phyloP scores from a whole-genome alignment of 64 coral and sea anemone genomes.

The Cladopsammia gracilis region DNA sequence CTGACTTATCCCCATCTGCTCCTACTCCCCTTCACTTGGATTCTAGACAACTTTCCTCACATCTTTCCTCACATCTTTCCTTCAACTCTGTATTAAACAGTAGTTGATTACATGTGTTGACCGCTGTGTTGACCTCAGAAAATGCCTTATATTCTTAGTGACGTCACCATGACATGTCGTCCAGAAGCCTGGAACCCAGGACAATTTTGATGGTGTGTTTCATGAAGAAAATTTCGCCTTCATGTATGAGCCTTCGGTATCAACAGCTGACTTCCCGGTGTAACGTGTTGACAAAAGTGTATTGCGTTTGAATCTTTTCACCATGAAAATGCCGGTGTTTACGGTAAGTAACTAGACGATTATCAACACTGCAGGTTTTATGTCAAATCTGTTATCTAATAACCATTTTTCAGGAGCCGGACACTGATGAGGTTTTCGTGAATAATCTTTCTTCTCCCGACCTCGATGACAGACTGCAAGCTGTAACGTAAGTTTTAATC shows the following conservation, averaged over 20 bases:
- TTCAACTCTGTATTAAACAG: no score
- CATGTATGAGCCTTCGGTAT: not conserved
- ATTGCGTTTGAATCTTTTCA: not conserved
- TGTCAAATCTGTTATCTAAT: not conserved
- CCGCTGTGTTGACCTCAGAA: no score
- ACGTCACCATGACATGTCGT: no score
- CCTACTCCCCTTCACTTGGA: no score
- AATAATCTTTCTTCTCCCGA: slow-evolving; percentile 70
- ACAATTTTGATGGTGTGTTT: not conserved
- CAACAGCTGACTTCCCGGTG: not conserved
- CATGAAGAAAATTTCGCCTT: not conserved
- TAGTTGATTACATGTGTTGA: no score
- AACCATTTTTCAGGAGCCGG: slow-evolving; percentile 71
- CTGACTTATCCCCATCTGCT: no score
- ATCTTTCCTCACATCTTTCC: no score
- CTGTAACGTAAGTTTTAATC: slow-evolving; percentile 74
- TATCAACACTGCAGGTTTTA: not conserved
- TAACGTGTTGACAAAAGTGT: no score
- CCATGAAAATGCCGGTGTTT: slow-evolving; percentile 95
- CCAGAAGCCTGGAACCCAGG: no score
- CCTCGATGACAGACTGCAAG: slow-evolving; percentile 81
- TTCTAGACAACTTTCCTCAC: no score
- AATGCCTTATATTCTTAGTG: no score
- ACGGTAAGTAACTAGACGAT: slow-evolving; percentile 52
- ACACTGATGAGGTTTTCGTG: slow-evolving; percentile 79